Conservation (phyloP, 2,113 vertebrate species). For the Pelvicachromis taeniatus region DNA sequence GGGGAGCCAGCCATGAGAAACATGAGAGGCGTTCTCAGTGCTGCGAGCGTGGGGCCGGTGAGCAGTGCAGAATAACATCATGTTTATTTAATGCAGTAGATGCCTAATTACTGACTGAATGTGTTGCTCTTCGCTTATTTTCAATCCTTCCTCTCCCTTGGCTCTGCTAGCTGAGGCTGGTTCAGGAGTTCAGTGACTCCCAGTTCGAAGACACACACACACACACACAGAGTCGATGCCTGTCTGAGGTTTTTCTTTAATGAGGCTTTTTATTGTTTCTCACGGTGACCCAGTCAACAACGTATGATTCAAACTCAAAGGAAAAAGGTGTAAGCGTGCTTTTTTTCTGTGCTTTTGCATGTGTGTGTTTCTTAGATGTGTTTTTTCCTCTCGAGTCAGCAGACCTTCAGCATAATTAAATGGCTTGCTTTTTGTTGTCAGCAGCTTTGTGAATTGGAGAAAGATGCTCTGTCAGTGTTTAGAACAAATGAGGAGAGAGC, state of each 20-base stretch:
- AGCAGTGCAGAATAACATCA: constrained; percentile 54
- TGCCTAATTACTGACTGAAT: constrained; percentile 68
- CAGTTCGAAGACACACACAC: neutral
- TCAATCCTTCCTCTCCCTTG: constrained; percentile 27
- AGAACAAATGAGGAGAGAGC: neutral
- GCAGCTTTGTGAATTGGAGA: constrained; percentile 23
- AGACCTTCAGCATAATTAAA: constrained; percentile 41
- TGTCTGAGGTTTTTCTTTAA: neutral
- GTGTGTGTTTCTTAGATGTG: neutral
- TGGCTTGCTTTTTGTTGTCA: constrained; percentile 23
- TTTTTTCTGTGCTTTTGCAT: neutral
- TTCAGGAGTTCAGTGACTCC: constrained; percentile 74
- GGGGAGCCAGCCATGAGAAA: constrained; percentile 21
- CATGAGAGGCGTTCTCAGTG: constrained; percentile 21
- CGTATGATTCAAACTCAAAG: neutral
- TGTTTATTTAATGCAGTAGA: constrained; percentile 72
- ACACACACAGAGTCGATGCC: neutral
- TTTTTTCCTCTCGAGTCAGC: constrained; percentile 32
- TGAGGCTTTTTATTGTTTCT: constrained; percentile 1
- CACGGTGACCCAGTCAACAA: neutral
- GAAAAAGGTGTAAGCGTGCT: neutral
- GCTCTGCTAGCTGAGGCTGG: constrained; percentile 31
- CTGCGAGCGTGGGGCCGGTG: neutral
- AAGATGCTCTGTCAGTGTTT: neutral
- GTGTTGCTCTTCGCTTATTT: constrained; percentile 34